Percentiles rank a stretch among this genome's conserved stretches.
Evolutionary conservation across 2,888 invertebrate genomes (phyloP).

Genomic region (Ypsolopha scabrella): DNA sequence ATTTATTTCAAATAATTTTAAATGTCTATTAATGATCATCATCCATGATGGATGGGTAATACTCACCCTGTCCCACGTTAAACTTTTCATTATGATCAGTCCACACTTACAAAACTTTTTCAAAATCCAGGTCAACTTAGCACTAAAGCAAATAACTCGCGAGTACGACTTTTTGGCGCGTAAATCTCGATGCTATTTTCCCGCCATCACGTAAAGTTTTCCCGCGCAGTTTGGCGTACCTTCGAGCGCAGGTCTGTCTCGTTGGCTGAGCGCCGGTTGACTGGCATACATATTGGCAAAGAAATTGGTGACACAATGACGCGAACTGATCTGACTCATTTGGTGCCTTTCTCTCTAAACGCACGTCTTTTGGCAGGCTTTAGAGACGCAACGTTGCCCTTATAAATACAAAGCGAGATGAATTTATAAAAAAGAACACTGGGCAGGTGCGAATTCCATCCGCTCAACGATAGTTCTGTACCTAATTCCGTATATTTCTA

Average conservation of each 20-base stretch:
- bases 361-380: not conserved
- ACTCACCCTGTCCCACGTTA: slow-evolving; percentile 33
- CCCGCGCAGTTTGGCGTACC: slow-evolving; percentile 31
- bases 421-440: no score
- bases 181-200: slow-evolving; percentile 13
- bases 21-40: no score
- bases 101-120: slow-evolving; percentile 7
- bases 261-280: slow-evolving; percentile 9
- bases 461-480: no score
- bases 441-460: no score
- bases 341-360: slow-evolving; percentile 1
- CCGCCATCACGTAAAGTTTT: slow-evolving; percentile 54
- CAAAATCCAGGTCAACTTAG: slow-evolving; percentile 7
- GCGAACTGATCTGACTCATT: not conserved
- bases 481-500: no score
- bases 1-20: no score
- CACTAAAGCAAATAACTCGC: no score
- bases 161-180: no score
- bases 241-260: not conserved
- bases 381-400: not conserved
- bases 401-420: not conserved
- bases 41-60: no score
- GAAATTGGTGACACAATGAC: not conserved
- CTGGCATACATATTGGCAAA: not conserved
- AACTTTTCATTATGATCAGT: slow-evolving; percentile 30